A percentile compares a stretch with the other conserved stretches of the same genome.
These are phyloP conservation scores for Neomonachus schauinslandi DNA, from an alignment of 2,113 vertebrate species.

Conservation along the genomic window DNA sequence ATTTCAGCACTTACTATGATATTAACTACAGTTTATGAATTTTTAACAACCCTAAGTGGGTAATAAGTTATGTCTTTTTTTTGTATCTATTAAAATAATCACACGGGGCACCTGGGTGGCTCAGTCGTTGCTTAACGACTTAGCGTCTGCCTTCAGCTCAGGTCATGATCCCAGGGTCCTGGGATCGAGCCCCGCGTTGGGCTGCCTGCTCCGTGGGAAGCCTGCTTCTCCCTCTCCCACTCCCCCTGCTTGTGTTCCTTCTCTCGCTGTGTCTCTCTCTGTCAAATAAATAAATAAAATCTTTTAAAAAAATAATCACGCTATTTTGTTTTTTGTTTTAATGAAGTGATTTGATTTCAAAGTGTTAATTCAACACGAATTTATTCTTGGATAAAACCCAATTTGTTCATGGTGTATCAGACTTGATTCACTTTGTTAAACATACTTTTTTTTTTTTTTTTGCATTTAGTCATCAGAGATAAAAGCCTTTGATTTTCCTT, in stretches of 20 bases:
- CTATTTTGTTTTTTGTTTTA: constrained; percentile 25
- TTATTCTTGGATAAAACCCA: not conserved
- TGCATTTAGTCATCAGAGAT: not conserved
- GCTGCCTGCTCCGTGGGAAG: too few species aligned
- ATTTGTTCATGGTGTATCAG: not conserved
- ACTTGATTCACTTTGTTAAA: constrained; percentile 25
- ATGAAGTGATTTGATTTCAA: constrained; percentile 6
- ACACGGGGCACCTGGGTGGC: not conserved
- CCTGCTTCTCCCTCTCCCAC: too few species aligned
- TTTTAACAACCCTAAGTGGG: not conserved
- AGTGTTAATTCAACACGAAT: not conserved
- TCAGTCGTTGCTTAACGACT: too few species aligned
- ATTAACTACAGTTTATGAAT: not conserved
- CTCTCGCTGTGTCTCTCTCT: too few species aligned
- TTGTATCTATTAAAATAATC: not conserved
- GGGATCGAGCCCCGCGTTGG: too few species aligned
- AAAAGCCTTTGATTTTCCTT: not conserved
- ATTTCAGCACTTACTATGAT: not conserved
- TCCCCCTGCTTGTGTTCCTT: too few species aligned
- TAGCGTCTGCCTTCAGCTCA: too few species aligned
- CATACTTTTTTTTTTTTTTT: not conserved
- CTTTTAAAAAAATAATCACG: not conserved
- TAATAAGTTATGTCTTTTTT: not conserved
- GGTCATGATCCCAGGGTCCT: too few species aligned
- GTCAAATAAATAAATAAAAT: not conserved